A percentile compares a stretch with the other conserved stretches of the same genome.
These are phyloP conservation scores for Cydia splendana DNA, from an alignment of 1,140 invertebrate species.

Conservation along the genomic window DNA sequence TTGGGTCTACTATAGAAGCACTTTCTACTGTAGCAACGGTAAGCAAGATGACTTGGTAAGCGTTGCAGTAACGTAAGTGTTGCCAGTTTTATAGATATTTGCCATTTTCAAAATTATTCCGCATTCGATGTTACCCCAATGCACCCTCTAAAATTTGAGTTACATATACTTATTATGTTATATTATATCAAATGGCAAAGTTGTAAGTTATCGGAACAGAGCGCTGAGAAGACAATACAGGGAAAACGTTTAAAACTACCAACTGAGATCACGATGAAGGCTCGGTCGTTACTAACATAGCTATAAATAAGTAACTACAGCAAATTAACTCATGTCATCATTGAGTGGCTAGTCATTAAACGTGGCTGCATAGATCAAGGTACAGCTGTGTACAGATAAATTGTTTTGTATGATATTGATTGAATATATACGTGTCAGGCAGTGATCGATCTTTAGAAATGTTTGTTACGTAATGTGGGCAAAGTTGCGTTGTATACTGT, in stretches of 20 bases:
- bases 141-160: background rate
- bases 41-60: no score
- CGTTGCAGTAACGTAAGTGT: no score
- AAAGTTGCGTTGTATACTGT: background rate
- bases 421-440: background rate
- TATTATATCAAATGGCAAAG: background rate
- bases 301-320: background rate
- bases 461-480: background rate
- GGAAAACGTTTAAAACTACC: constrained; percentile 11
- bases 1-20: no score
- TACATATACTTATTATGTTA: background rate
- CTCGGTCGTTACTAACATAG: constrained; percentile 1
- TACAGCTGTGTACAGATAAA: background rate
- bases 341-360: background rate
- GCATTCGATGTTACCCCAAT: no score
- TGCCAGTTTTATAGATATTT: no score
- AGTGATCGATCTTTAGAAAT: constrained; percentile 8
- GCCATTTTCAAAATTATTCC: no score
- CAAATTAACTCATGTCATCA: constrained; percentile 9
- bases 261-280: background rate
- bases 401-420: background rate
- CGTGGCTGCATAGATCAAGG: constrained; percentile 7
- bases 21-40: no score
- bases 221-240: background rate
- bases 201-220: background rate